Evolutionary conservation across 2,797 vertebrate species (phyloP).

Genomic region (Mus minutoides): DNA sequence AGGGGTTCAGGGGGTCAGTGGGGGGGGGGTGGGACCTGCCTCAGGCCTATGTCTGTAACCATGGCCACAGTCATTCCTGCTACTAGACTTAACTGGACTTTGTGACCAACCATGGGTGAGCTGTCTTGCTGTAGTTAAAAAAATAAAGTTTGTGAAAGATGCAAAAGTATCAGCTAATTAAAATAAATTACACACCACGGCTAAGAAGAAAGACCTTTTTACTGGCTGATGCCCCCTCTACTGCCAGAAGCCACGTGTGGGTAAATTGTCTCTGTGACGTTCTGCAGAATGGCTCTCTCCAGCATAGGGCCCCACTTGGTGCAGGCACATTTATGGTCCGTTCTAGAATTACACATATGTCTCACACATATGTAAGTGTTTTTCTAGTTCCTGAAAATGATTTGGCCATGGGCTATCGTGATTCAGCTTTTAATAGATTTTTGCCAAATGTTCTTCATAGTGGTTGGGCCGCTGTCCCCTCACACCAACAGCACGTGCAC

Average conservation of each 20-base stretch:
- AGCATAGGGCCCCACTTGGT: background rate
- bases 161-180: background rate
- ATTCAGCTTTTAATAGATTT: constrained; percentile 52
- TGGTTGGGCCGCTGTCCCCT: background rate
- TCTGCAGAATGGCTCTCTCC: background rate
- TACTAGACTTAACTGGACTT: background rate
- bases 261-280: background rate
- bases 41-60: background rate
- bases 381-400: constrained; percentile 41
- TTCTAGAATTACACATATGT: constrained; percentile 33
- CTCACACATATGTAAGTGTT: constrained; percentile 35
- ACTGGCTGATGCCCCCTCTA: background rate
- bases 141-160: background rate
- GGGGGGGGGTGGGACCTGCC: background rate
- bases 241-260: background rate
- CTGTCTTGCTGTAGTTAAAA: constrained; percentile 1
- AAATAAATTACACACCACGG: background rate
- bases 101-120: background rate
- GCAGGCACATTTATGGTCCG: background rate
- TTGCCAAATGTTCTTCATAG: constrained; percentile 28
- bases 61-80: background rate
- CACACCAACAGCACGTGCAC: background rate
- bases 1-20: background rate
- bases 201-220: background rate
- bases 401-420: background rate